phyloP scores from a whole-genome alignment of 2,888 invertebrate genomes.

The Fabriciana adippe region DNA sequence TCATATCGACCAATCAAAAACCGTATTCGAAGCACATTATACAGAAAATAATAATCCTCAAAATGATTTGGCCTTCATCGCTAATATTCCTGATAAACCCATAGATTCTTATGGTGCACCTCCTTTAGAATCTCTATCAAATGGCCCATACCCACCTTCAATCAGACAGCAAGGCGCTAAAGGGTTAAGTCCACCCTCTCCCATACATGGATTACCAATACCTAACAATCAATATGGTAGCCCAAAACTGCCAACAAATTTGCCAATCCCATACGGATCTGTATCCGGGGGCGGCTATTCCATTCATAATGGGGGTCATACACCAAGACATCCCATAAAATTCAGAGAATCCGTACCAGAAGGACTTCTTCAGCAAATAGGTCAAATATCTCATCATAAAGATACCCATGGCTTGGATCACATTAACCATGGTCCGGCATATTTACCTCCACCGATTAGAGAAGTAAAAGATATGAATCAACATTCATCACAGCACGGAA shows the following conservation, averaged over 20 bases:
- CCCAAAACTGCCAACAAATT: conserved; percentile 60
- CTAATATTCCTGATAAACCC: conserved; percentile 53
- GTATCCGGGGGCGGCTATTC: conserved; percentile 72
- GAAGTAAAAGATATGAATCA: conserved; percentile 76
- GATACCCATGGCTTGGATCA: conserved; percentile 83
- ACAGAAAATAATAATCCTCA: conserved; percentile 63
- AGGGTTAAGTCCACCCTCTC: conserved; percentile 83
- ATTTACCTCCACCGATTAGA: conserved; percentile 85
- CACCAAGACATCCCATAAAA: conserved; percentile 84
- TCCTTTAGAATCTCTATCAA: conserved; percentile 70
- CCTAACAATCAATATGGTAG: conserved; percentile 77
- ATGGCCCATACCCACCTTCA: conserved; percentile 62
- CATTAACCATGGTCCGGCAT: conserved; percentile 74
- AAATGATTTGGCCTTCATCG: conserved; percentile 50
- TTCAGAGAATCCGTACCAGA: conserved; percentile 89
- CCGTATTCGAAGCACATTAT: conserved; percentile 77
- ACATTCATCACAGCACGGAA: conserved; percentile 54
- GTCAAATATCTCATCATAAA: conserved; percentile 83
- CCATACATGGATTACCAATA: conserved; percentile 82
- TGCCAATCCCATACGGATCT: conserved; percentile 72
- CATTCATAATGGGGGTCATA: conserved; percentile 64
- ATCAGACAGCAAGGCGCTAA: conserved; percentile 71
- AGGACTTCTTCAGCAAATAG: conserved; percentile 86
- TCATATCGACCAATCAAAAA: conserved; percentile 76
- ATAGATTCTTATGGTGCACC: conserved; percentile 69